Base-by-base conservation (phyloP, 2,888 invertebrate genomes). In the Aelia acuminata region DNA sequence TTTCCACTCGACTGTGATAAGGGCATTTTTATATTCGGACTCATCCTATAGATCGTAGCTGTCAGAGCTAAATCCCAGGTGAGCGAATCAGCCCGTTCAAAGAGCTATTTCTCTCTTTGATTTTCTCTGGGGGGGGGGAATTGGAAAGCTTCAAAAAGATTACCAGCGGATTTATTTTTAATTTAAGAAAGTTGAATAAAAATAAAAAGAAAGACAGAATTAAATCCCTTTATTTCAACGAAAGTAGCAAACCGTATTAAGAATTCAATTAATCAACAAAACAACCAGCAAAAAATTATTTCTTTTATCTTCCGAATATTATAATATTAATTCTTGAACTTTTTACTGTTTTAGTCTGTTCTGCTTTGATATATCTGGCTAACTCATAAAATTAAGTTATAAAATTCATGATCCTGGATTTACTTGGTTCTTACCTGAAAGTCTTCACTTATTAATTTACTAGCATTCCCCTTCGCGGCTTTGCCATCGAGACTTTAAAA, bases 121-220 rank as follows among this genome's bases (percentile, higher is more conserved):
- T 63, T 63, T 63, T 11, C 26, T 31, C 63, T 5, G 4, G 15
- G 63, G 63, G n/a, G n/a, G n/a, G n/a, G n/a, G n/a, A n/a, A 31
- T 63, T 31, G 63, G 31, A 31, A 63, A 31, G 15, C 63, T 63
- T 63, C 63, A 31, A 63, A 63, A 63, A 31, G 63, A 0, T 63
- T 63, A 11, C 63, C 31, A 31, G 31, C 13, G 63, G 63, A 63
- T 63, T 63, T 63, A 63, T 63, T 63, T 63, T 63, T 63, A 63
- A 63, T 63, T 63, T 63, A 63, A 63, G 63, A 31, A 63, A 57
- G 57, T 57, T 57, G 26, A 26, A 11, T n/a, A 57, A 57, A 63
- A 63, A 50, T 5, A 50, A 22, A 50, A 50, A 50, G 13, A 53
- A 53, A 22, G n/a, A 18, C 31, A 63, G 20, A 18, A 63, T 5